phyloP scores from a whole-genome alignment of 1,140 invertebrate species.

The Lerema accius region DNA sequence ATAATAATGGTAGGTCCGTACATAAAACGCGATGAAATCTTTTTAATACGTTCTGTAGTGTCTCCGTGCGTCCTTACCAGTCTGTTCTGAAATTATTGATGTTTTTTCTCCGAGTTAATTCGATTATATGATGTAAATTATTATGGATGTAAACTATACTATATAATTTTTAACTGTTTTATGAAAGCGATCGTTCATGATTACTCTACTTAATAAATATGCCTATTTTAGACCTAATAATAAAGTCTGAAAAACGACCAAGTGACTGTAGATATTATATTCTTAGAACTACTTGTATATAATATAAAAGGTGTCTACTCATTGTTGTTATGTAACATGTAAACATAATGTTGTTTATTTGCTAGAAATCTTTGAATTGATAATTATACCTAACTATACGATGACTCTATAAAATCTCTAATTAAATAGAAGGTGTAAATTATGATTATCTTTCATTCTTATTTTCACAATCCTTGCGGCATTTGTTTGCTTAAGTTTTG shows the following conservation, averaged over 20 bases:
- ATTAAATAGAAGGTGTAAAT: conserved; percentile 72
- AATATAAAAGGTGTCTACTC: conserved; percentile 58
- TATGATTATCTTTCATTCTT: conserved; percentile 41
- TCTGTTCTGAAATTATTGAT: background rate
- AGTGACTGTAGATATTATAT: conserved; percentile 61
- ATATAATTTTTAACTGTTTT: conserved; percentile 28
- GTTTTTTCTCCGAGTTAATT: conserved; percentile 9
- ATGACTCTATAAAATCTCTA: conserved; percentile 57
- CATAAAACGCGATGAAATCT: conserved; percentile 45
- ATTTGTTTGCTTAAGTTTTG: no score
- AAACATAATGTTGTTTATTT: conserved; percentile 73
- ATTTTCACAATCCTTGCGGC: conserved; percentile 7
- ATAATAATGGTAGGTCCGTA: background rate
- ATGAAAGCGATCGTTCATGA: conserved; percentile 38
- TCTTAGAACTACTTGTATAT: conserved; percentile 65
- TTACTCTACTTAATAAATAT: conserved; percentile 18
- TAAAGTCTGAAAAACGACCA: conserved; percentile 73
- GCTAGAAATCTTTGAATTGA: conserved; percentile 60
- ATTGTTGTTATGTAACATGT: conserved; percentile 66
- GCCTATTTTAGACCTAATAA: conserved; percentile 34
- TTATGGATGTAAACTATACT: conserved; percentile 47
- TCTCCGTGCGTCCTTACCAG: background rate
- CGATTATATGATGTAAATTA: conserved; percentile 43
- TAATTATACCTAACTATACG: conserved; percentile 53
- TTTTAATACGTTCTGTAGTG: conserved; percentile 16